Percentiles rank a stretch among this genome's conserved stretches.
phyloP scores from a whole-genome alignment of 2,888 invertebrate genomes.

The Dastarcus helophoroides region DNA sequence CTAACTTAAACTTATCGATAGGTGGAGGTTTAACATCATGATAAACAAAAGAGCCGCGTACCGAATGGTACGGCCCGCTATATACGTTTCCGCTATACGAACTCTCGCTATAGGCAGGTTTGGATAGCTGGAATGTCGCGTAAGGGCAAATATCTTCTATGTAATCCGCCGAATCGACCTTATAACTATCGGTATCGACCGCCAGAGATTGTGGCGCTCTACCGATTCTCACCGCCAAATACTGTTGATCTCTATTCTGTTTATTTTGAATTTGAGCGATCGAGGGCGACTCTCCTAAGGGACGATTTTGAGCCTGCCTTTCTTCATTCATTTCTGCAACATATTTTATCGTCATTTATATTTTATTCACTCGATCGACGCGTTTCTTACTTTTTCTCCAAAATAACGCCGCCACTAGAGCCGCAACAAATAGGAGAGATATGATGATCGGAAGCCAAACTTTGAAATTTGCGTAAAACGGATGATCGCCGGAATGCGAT shows the following conservation, averaged over 20 bases:
- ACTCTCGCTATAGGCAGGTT: conserved; percentile 72
- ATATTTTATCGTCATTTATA: conserved; percentile 3
- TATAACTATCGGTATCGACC: conserved; percentile 42
- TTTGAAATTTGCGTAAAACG: conserved; percentile 54
- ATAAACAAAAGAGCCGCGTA: conserved; percentile 78
- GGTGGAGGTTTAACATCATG: conserved; percentile 72
- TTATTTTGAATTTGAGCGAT: conserved; percentile 71
- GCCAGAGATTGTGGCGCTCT: conserved; percentile 36
- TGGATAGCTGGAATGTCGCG: conserved; percentile 83
- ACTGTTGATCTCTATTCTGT: conserved; percentile 67
- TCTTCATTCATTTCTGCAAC: conserved; percentile 33
- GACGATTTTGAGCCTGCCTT: conserved; percentile 36
- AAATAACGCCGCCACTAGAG: conserved; percentile 57
- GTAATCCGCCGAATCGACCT: conserved; percentile 56
- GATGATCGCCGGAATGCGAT: conserved; percentile 52
- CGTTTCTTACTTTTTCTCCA: conserved; percentile 52
- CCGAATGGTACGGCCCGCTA: conserved; percentile 77
- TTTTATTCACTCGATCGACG: neutral
- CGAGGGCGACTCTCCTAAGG: conserved; percentile 64
- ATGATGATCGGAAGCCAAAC: conserved; percentile 51
- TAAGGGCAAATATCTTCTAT: conserved; percentile 90
- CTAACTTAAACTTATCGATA: conserved; percentile 63
- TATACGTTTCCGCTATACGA: conserved; percentile 83
- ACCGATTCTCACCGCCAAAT: conserved; percentile 51
- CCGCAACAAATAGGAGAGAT: conserved; percentile 53